phyloP scores from a whole-genome alignment of 1,140 invertebrate species.

The Lepidurus apus region DNA sequence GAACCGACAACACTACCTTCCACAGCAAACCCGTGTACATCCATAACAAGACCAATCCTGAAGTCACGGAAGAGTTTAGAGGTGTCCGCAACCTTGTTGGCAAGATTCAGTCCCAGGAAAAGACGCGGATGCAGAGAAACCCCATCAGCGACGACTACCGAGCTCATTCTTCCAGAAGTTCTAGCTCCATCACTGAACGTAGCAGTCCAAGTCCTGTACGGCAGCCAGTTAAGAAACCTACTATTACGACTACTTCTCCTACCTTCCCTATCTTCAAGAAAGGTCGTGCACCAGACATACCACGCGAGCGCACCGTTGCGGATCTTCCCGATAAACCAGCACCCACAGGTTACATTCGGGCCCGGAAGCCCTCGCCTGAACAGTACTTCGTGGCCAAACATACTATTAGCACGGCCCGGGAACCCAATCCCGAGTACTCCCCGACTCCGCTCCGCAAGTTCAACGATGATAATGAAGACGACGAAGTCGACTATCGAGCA shows the following conservation, averaged over 20 bases:
- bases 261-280: background rate
- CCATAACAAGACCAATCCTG: background rate
- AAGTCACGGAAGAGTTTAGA: background rate
- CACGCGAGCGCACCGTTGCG: background rate
- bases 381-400: background rate
- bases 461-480: background rate
- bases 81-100: background rate
- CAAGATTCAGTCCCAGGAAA: background rate
- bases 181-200: background rate
- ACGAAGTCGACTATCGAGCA: background rate
- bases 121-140: background rate
- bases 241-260: background rate
- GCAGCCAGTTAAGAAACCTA: background rate
- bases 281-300: background rate
- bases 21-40: background rate
- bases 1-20: background rate
- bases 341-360: too few species aligned
- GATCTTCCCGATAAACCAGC: too few species aligned
- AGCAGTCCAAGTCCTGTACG: background rate
- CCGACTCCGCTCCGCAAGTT: constrained; percentile 6
- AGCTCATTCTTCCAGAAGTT: background rate
- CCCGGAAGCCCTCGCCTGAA: background rate
- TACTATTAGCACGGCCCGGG: background rate
- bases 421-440: background rate
- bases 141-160: background rate